phyloP scores from a whole-genome alignment of 2,888 invertebrate genomes.

The Eristalis pertinax region DNA sequence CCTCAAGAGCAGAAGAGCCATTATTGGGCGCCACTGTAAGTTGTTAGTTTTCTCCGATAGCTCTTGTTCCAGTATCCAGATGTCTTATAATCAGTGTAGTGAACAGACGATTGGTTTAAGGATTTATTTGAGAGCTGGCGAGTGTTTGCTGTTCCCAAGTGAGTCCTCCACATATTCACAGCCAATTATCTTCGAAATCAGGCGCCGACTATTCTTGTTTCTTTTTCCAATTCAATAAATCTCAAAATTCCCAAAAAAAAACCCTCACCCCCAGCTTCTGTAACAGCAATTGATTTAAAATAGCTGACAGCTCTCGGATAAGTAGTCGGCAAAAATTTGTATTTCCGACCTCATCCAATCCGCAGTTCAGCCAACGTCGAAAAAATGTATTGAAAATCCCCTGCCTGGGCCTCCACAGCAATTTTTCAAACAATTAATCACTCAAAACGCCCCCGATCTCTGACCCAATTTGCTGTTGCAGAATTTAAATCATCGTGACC shows the following conservation, averaged over 20 bases:
- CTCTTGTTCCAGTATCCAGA: too few relatives aligned
- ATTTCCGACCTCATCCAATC: too few relatives aligned
- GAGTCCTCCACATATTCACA: too few relatives aligned
- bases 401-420: not conserved
- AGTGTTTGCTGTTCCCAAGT: too few relatives aligned
- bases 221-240: not conserved
- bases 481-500: constrained; percentile 46
- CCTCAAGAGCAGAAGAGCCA: too few relatives aligned
- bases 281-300: not conserved
- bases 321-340: not conserved
- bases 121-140: too few relatives aligned
- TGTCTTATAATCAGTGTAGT: too few relatives aligned
- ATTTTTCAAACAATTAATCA: constrained; percentile 42
- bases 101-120: too few relatives aligned
- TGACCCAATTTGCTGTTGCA: constrained; percentile 46
- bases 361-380: not conserved
- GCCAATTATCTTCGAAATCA: too few relatives aligned
- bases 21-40: too few relatives aligned
- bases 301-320: not conserved
- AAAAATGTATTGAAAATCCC: not conserved
- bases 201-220: too few relatives aligned
- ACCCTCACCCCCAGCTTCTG: not conserved
- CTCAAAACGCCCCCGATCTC: not conserved
- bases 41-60: too few relatives aligned
- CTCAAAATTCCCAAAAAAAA: not conserved